Evolutionary conservation across 2,113 vertebrate genomes (phyloP), one percentile per base, ranked within the genome.

Genomic region (Paradisaea rubra): DNA sequence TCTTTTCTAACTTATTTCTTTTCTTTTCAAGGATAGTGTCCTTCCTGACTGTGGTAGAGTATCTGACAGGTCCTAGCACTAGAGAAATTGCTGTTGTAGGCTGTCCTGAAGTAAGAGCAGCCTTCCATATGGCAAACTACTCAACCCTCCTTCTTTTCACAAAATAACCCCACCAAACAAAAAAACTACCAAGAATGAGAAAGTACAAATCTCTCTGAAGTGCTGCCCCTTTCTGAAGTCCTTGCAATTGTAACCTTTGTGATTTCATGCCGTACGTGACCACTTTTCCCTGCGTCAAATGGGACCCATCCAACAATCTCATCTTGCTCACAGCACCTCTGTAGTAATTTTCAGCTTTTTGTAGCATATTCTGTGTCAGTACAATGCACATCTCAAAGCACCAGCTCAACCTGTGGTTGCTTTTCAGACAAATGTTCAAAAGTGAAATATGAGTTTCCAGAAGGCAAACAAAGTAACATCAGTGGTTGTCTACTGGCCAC

Each of bases 221-320:
- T 56, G 37, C 31, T 91, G 27, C 7, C 60, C 16, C 39, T 91
- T 68, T 70, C 65, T 52, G 23, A 84, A 74, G 7, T n/a, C 35
- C n/a, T 65, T 50, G 31, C 25, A n/a, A 25, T 6, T 66, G 37
- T 78, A 72, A 70, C 20, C 30, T 49, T 69, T 70, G 28, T 89
- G 45, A 61, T 89, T 90, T 28, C 35, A 45, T 0, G 0, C 21
- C 5, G 0, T 20, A 17, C 50, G 22, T 81, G 79, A 68, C 35
- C 35, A 30, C 13, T 64, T 79, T 76, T 42, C 17, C 44, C 21
- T 3, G 2, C 31, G 25, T 70, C 1, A 1, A 63, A 61, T 25
- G 17, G 37, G 52, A 66, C n/a, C 27, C 28, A 28, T 64, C 37
- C 28, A 56, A 50, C 35, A 56, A 59, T 60, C n/a, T 89, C 68